Evolutionary conservation across 53 echinoderm and acorn worm genomes (phyloP), one percentile per base, ranked within the genome.

Genomic region (Apostichopus leukothele): DNA sequence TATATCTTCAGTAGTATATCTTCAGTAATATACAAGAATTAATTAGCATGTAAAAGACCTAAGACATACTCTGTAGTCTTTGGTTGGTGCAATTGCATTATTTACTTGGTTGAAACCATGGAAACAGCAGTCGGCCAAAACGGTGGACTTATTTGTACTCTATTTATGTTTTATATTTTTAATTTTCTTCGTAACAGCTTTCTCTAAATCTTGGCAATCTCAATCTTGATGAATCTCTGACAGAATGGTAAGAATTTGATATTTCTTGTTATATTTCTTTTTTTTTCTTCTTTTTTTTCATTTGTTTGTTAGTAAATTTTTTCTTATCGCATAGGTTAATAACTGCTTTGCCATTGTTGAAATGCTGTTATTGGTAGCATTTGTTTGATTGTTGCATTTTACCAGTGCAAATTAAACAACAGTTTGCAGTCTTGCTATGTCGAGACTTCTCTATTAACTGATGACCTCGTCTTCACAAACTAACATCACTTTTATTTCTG

Each of bases 161-260:
- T 60, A 27, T n/a, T 61, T 87, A 7, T 51, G 11, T 66, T 8
- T 19, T 81, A 51, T 68, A 25, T 53, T 10, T 91, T 10, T 88
- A 13, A 18, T n/a, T 91, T n/a, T 79, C 13, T 53, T 66, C 53
- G 7, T 73, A 27, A 5, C 74, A 92, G 91, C 21, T 83, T 39
- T 92, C 92, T 18, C 90, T 96, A n/a, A 88, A 91, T 60, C 92
- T 96, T 71, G 89, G 86, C 52, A 78, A 83, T 19, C 84, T 92
- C 51, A 93, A 96, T 59, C 93, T 96, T 25, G 91, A 77, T 75
- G 94, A 94, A 80, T 89, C 94, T 8, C 77, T 91, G 79, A 96
- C 96, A 53, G 94, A 91, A 71, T 96, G 96, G 96, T 96, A 92
- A 92, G 96, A 7, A 50, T 6, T 51, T 51, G 78, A 39, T 23